phyloP scores from a whole-genome alignment of 92 coral and sea anemone species.

The Parazoanthus swiftii region DNA sequence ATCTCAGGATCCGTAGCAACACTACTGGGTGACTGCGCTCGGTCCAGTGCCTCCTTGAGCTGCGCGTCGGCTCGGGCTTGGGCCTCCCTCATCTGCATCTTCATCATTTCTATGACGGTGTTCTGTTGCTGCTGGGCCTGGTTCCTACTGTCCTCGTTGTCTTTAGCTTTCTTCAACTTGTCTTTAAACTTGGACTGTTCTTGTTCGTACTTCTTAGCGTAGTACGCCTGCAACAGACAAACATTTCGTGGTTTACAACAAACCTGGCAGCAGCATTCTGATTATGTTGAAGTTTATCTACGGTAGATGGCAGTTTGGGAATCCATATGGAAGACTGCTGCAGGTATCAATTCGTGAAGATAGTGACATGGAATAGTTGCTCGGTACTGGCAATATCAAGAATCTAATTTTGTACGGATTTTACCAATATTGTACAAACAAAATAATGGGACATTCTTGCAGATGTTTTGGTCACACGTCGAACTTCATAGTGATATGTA shows the following conservation, averaged over 20 bases:
- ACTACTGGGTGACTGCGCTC: slow-evolving; percentile 71
- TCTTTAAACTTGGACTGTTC: slow-evolving; percentile 66
- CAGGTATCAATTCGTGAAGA: too few relatives aligned
- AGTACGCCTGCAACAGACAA: slow-evolving; percentile 44
- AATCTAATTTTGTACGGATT: too few relatives aligned
- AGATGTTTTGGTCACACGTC: too few relatives aligned
- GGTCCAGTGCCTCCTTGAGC: slow-evolving; percentile 75
- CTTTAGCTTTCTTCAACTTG: slow-evolving; percentile 73
- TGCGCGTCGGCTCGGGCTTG: slow-evolving; percentile 84
- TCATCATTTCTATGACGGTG: slow-evolving; percentile 90
- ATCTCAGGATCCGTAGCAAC: slow-evolving; percentile 80
- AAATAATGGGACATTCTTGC: too few relatives aligned
- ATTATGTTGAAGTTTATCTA: too few relatives aligned
- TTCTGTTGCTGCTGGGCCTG: slow-evolving; percentile 86
- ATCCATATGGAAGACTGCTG: too few relatives aligned
- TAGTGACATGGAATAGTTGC: too few relatives aligned
- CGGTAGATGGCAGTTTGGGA: too few relatives aligned
- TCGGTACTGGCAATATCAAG: too few relatives aligned
- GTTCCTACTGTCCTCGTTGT: slow-evolving; percentile 62
- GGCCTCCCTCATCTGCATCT: slow-evolving; percentile 93
- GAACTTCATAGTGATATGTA: too few relatives aligned
- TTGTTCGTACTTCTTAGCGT: slow-evolving; percentile 69
- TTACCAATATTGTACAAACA: too few relatives aligned
- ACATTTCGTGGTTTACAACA: not conserved
- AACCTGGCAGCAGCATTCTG: not conserved